Evolutionary conservation across 2,888 invertebrate species (phyloP).

Genomic region (Troilus luridus): DNA sequence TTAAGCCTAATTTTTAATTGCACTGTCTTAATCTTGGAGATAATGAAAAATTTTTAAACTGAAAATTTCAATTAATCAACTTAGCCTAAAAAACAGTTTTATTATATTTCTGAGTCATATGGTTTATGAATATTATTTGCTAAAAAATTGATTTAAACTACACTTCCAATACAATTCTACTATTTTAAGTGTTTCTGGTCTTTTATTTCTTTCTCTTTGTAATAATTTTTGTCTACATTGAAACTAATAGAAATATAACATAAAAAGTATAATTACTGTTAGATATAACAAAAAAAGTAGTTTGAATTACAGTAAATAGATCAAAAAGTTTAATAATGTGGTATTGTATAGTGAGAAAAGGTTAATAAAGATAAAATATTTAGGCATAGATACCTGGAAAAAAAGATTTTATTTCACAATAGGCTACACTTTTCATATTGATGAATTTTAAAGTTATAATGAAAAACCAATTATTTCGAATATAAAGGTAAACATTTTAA

Average conservation of each 20-base stretch:
- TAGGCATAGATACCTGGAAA: no score
- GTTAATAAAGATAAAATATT: no score
- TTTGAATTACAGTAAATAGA: no score
- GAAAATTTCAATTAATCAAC: not conserved
- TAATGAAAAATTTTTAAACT: not conserved
- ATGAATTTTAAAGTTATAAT: no score
- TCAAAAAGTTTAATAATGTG: no score
- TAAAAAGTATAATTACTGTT: no score
- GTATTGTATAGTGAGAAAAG: no score
- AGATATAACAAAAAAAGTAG: no score
- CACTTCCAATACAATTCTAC: not conserved
- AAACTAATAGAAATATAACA: not conserved
- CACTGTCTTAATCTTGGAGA: not conserved
- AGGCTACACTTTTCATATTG: no score
- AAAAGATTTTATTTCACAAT: no score
- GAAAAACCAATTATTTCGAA: no score
- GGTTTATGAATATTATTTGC: not conserved
- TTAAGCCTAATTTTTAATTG: not conserved
- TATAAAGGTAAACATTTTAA: no score
- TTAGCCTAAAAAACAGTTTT: conserved; percentile 12
- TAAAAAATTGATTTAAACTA: not conserved
- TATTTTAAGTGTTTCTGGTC: not conserved
- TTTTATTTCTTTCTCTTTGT: not conserved
- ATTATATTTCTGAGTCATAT: not conserved
- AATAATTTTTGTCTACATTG: not conserved